Base-by-base conservation (phyloP, 2,113 vertebrate species). In the Carollia perspicillata region DNA sequence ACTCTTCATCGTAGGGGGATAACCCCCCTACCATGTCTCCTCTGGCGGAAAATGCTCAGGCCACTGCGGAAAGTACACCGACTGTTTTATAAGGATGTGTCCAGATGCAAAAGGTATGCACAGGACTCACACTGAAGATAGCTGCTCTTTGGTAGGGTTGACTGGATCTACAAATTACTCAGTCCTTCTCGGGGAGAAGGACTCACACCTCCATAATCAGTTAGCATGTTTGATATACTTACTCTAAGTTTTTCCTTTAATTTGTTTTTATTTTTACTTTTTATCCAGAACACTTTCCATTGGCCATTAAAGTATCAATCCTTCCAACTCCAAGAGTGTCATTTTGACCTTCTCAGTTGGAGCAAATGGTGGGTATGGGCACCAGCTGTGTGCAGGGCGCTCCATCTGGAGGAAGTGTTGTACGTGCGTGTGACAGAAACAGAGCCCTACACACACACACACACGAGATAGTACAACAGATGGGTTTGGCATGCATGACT, bases 221-320 rank as follows among this genome's bases (percentile, higher is more conserved):
- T 53, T 40, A 33, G 11, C 40, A 20, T 6, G 0, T 88, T 71
- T 83, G 16, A 58, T 12, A 95, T 8, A 7, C 6, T 92, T 51
- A 30, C 60, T 79, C 47, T 85, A 80, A 40, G 37, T 47, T 42
- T 90, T 77, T 55, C 16, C 28, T 71, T 75, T 79, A 22, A 68
- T 33, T 87, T 86, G 44, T 85, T 85, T 85, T 53, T 42, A 55
- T 53, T 85, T 93, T 95, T 17, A 83, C 18, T 81, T 95, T 93
- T 47, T 84, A 8, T 58, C 2, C 8, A 51, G 71, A 92, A 47
- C 7, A 55, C 71, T 14, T 89, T 92, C 35, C 13, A 72, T 90
- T 88, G n/a, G 16, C 14, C 6, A 28, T 83, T 90, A 94, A 37
- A 49, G 71, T 37, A 42, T 90, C 47, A 81, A 37, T 68, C 26